Base-by-base conservation (phyloP, 2,888 invertebrate species). In the Phalera bucephala region DNA sequence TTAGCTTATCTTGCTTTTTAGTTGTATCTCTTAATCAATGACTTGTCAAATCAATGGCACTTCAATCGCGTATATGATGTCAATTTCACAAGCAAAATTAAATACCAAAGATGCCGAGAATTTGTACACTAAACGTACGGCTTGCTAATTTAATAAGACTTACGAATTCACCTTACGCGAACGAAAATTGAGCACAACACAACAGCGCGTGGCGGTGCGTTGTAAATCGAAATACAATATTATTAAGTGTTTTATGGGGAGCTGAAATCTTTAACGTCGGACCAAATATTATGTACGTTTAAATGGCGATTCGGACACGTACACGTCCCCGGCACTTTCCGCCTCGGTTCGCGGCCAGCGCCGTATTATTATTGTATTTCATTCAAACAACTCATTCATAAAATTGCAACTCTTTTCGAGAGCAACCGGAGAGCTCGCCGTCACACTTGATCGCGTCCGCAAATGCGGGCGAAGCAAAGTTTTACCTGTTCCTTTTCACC, bases 371-470 rank as follows among this genome's bases (percentile, higher is more conserved):
- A 82, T 79, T 76, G 73, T 77, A 70, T 80, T 83, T 79, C 83
- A 84, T 88, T 86, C 80, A 83, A 87, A 80, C 79, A 83, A 80
- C 72, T 85, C 86, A 87, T 88, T 87, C 87, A 87, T 85, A 85
- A 86, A 87, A 88, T 86, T 86, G 82, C 77, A 76, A 77, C 73
- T 78, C 72, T 71, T 72, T 17, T 77, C 58, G 68, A 68, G 65
- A 67, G 76, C 72, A 81, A 80, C 72, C 69, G 64, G 79, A 83
- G 76, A 72, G 60, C 65, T 41, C 36, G 63, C 52, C 69, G 81
- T 60, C 59, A 76, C 80, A 76, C 78, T 74, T 61, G 70, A 78
- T 65, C 65, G 74, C 64, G 50, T 57, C 56, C 72, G 72, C 64
- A 72, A 78, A 80, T 75, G 65, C 67, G 69, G 49, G 49, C 48